Conservation (phyloP, 2,113 vertebrate species). For the Daboia siamensis region DNA sequence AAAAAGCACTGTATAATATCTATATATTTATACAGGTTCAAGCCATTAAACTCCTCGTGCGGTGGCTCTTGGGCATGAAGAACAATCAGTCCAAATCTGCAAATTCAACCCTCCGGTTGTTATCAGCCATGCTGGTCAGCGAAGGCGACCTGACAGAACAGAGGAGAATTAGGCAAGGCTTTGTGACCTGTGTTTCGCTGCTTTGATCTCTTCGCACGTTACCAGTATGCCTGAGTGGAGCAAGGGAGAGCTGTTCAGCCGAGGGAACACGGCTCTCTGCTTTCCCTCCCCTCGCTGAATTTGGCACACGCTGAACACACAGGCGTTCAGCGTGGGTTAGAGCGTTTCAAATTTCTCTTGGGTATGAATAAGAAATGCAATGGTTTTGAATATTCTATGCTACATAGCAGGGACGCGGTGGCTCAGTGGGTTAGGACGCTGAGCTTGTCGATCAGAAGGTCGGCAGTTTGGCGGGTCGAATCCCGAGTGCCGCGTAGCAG, state of each 20-base stretch:
- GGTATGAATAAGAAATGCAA: not conserved
- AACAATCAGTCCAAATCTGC: conserved; percentile 98
- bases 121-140: conserved; percentile 96
- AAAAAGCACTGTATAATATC: too few relatives aligned
- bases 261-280: not conserved
- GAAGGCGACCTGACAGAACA: conserved; percentile 98
- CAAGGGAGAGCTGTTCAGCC: not conserved
- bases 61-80: conserved; percentile 98
- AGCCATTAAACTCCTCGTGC: conserved; percentile 95
- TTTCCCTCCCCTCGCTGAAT: not conserved
- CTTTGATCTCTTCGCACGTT: not conserved
- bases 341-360: not conserved
- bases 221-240: not conserved
- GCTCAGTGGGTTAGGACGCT: too few relatives aligned
- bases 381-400: not conserved
- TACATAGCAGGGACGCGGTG: not conserved
- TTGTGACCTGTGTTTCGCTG: not conserved
- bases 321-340: not conserved
- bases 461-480: too few relatives aligned
- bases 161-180: conserved; percentile 91
- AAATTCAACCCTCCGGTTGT: conserved; percentile 93
- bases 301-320: too few relatives aligned
- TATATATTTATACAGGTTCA: conserved; percentile 79
- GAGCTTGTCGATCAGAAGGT: too few relatives aligned
- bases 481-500: too few relatives aligned